Base-by-base conservation (phyloP, 2,888 invertebrate species). In the Cheilosia vulpina region DNA sequence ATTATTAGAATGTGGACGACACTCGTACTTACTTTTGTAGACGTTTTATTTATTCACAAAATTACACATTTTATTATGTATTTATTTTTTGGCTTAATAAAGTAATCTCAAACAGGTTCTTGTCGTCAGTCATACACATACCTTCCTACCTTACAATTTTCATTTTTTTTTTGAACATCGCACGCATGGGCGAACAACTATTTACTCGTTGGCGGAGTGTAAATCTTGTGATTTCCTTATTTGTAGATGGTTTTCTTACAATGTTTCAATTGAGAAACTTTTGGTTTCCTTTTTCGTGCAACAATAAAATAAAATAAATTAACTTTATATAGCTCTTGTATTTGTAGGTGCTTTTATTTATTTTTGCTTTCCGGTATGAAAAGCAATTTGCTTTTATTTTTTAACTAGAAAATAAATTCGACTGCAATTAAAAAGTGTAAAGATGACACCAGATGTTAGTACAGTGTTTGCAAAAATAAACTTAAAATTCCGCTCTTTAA, bases 151-250 rank as follows among this genome's bases (percentile, higher is more conserved):
- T n/a, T 43, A 19, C 19, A 62, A 11, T 71, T 53, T 66, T 31
- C n/a, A n/a, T n/a, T 2, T 11, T 72, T 58, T 66, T 31, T 7
- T 80, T 66, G 43, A 76, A 72, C 72, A 66, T 85, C 60, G 43
- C 52, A 85, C 72, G 76, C 76, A 85, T 85, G 81, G 85, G 85
- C 85, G 85, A 85, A 81, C 85, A 62, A 68, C 85, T 85, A 65
- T 80, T 71, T 31, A 45, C 50, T 62, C 45, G 81, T 62, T 50
- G 52, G 24, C 15, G n/a, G 65, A 78, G 63, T 66, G 62, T 38
- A 76, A 58, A 71, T 78, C 71, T 76, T 66, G 57, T 38, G 52
- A 76, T 77, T 81, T 85, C 81, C 85, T 85, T 85, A 81, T 85
- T 85, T 76, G 85, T 72, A 52, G 34, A 76, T 72, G 60, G 41